Evolutionary conservation across 2,797 vertebrate species (phyloP).

Genomic region (Rhinogobio ventralis): DNA sequence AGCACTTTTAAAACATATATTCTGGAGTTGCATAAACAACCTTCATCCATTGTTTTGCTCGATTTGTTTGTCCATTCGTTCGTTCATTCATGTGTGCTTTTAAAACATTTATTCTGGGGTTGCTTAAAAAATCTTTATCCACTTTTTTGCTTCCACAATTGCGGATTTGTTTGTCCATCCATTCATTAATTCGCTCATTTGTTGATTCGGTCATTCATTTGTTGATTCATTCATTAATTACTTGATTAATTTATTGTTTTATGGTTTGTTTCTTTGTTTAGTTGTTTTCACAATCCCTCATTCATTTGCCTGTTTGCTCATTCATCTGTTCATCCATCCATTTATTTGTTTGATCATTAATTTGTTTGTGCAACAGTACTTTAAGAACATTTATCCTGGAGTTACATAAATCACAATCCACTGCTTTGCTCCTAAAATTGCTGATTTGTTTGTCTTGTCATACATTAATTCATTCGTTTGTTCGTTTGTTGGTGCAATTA

Average conservation of each 20-base stretch:
- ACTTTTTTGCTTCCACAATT: background rate
- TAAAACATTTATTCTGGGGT: background rate
- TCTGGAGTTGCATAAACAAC: background rate
- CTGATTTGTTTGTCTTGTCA: background rate
- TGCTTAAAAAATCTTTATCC: too few species aligned
- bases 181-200: background rate
- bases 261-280: background rate
- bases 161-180: fast-evolving
- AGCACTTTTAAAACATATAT: background rate
- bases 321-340: background rate
- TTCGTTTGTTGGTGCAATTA: background rate
- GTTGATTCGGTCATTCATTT: background rate
- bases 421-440: background rate
- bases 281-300: background rate
- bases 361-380: background rate
- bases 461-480: background rate
- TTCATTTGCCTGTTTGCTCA: background rate
- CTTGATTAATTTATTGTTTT: too few species aligned
- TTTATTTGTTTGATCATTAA: background rate
- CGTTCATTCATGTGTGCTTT: background rate
- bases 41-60: background rate
- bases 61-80: background rate
- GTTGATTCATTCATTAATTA: background rate
- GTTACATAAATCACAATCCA: background rate
- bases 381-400: background rate